Percentiles rank a stretch among this genome's conserved stretches.
phyloP scores from a whole-genome alignment of 2,888 invertebrate species.

The Galeopsomyia nigrocyanea region DNA sequence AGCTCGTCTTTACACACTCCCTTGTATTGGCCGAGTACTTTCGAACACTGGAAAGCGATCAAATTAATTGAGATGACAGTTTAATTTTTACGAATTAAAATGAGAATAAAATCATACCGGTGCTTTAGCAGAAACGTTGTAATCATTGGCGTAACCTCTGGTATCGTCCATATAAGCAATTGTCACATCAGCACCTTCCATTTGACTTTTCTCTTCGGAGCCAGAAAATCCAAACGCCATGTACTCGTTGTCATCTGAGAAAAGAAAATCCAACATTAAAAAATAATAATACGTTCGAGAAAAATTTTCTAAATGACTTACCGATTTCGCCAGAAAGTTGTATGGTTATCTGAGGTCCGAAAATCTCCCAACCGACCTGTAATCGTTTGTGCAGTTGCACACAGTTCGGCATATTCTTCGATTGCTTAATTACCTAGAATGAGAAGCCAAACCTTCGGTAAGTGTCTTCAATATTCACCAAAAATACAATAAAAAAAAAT shows the following conservation, averaged over 20 bases:
- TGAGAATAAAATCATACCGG: constrained; percentile 72
- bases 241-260: constrained; percentile 81
- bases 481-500: constrained; percentile 58
- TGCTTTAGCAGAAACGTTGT: constrained; percentile 86
- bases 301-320: constrained; percentile 52
- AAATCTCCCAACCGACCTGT: constrained; percentile 91
- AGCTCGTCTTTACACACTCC: constrained; percentile 89
- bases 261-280: neutral
- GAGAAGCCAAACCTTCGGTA: neutral
- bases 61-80: no score
- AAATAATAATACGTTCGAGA: no score
- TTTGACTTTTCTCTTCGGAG: constrained; percentile 77
- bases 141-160: constrained; percentile 84
- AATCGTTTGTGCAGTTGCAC: constrained; percentile 86
- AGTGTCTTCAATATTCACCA: neutral
- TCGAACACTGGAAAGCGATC: constrained; percentile 77
- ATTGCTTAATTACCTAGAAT: constrained; percentile 67
- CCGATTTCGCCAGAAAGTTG: constrained; percentile 84
- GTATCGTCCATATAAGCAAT: constrained; percentile 81
- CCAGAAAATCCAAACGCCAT: constrained; percentile 93
- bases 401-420: constrained; percentile 84
- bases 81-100: neutral
- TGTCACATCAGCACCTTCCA: constrained; percentile 89
- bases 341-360: constrained; percentile 88
- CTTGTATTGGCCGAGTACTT: constrained; percentile 86